These are phyloP conservation scores for Lophura nycthemera DNA, from an alignment of 2,113 vertebrate species.

Conservation along the genomic window DNA sequence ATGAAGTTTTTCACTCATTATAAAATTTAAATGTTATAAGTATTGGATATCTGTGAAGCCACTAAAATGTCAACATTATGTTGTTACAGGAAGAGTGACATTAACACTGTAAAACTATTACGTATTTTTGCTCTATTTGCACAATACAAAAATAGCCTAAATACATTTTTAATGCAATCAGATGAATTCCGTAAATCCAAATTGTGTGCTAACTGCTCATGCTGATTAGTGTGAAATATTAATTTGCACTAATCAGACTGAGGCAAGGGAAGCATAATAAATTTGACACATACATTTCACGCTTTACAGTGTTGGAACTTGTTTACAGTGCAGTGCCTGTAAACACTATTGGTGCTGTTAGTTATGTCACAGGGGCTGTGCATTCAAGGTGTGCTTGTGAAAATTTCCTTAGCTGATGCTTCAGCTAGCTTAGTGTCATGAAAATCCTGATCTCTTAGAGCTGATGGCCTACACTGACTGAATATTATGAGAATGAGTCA, in stretches of 20 bases:
- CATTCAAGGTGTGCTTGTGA: slow-evolving; percentile 5
- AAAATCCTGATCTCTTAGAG: slow-evolving; percentile 23
- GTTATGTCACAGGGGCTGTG: slow-evolving; percentile 3
- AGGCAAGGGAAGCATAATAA: slow-evolving; percentile 72
- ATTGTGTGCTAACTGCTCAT: slow-evolving; percentile 71
- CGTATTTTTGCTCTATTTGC: slow-evolving; percentile 34
- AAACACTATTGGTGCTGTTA: slow-evolving; percentile 14
- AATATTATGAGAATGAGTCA: neutral
- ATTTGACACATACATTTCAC: slow-evolving; percentile 72
- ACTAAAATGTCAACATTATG: neutral
- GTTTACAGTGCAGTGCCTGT: slow-evolving; percentile 22
- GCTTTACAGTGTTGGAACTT: slow-evolving; percentile 53
- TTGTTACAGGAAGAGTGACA: neutral
- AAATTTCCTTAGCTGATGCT: neutral
- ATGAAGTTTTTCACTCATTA: neutral
- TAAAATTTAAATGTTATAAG: neutral
- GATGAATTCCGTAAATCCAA: slow-evolving; percentile 68
- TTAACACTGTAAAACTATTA: neutral
- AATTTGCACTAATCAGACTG: slow-evolving; percentile 74
- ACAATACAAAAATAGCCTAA: slow-evolving; percentile 71
- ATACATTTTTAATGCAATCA: slow-evolving; percentile 77
- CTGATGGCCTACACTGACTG: slow-evolving; percentile 27
- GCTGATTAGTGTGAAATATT: slow-evolving; percentile 77
- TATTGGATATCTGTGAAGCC: neutral
- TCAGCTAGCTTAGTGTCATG: neutral